These are phyloP conservation scores for Ophioninae sp. DNA, from an alignment of 2,888 invertebrate species.

Conservation along the genomic window DNA sequence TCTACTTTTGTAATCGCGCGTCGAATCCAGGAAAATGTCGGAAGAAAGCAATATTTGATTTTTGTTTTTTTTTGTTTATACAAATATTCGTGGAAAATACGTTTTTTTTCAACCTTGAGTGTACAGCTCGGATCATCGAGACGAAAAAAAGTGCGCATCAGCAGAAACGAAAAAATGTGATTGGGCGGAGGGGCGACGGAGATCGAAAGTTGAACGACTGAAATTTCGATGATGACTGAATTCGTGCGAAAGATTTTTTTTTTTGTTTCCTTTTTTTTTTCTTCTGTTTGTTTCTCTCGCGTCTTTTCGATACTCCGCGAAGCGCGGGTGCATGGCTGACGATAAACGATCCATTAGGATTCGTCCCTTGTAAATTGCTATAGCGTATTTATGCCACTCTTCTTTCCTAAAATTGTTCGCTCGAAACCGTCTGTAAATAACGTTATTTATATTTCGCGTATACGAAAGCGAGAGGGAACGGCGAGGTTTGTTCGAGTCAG, in stretches of 20 bases:
- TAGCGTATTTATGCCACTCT: constrained; percentile 56
- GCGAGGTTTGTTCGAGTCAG: neutral
- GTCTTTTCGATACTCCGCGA: neutral
- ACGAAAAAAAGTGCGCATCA: neutral
- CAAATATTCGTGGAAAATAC: neutral
- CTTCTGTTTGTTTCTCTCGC: neutral
- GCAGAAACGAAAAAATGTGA: neutral
- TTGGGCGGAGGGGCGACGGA: neutral
- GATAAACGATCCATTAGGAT: constrained; percentile 20
- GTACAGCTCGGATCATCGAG: neutral
- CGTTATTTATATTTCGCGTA: constrained; percentile 66
- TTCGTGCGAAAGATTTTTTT: constrained; percentile 3
- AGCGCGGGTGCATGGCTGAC: constrained; percentile 6
- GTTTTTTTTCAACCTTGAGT: constrained; percentile 14
- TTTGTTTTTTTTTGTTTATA: neutral
- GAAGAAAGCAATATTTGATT: neutral
- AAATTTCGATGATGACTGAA: constrained; percentile 14
- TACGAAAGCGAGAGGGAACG: constrained; percentile 29
- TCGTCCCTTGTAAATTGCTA: constrained; percentile 49
- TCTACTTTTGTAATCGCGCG: no score
- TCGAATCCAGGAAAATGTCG: neutral
- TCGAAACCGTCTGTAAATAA: constrained; percentile 64
- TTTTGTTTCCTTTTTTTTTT: neutral
- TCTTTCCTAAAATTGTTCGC: constrained; percentile 62
- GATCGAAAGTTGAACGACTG: constrained; percentile 8